Evolutionary conservation across 2,113 vertebrate species (phyloP).

Genomic region (Felis chaus): DNA sequence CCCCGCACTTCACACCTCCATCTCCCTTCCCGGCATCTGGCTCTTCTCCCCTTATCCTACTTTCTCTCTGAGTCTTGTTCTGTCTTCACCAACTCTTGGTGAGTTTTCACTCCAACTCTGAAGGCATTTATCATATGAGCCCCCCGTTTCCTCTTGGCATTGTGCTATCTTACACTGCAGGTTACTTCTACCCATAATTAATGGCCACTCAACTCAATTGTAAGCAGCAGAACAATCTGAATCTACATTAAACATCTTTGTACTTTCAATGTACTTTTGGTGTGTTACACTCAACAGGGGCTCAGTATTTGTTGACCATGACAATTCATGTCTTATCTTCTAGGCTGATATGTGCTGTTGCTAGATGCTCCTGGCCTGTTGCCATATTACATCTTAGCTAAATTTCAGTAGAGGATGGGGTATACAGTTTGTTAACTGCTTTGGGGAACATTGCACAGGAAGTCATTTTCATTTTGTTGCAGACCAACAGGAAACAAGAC

Average conservation of each 20-base stretch:
- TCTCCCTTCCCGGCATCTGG: background rate
- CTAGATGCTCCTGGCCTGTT: background rate
- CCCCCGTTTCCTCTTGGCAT: background rate
- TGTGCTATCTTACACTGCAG: background rate
- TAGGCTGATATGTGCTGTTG: background rate
- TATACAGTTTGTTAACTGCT: background rate
- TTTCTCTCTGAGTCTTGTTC: background rate
- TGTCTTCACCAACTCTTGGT: background rate
- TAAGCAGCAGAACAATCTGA: background rate
- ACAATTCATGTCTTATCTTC: background rate
- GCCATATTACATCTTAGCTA: background rate
- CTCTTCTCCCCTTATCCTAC: background rate
- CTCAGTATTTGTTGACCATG: background rate
- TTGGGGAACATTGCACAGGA: slow-evolving; percentile 9
- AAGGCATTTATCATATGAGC: no score
- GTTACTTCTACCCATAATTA: background rate
- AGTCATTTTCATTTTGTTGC: slow-evolving; percentile 24
- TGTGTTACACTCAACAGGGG: fast-evolving
- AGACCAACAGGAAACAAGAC: slow-evolving; percentile 50
- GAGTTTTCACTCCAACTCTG: background rate
- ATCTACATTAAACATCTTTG: background rate
- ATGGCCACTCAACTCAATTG: background rate
- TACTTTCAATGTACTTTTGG: no score
- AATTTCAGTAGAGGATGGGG: background rate
- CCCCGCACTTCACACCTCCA: no score